These are phyloP conservation scores for Ligdia adustata DNA, from an alignment of 2,888 invertebrate species.

Conservation along the genomic window DNA sequence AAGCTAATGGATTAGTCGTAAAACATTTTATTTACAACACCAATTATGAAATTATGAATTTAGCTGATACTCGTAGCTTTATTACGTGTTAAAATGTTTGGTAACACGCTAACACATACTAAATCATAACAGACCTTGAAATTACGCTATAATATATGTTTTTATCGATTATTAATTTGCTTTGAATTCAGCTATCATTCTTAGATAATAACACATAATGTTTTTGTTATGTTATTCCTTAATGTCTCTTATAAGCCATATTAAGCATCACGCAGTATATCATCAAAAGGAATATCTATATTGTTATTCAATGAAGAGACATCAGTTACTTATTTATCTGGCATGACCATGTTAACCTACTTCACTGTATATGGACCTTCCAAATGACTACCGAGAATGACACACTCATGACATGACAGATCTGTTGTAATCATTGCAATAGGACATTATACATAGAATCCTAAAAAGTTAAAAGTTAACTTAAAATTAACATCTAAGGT, in stretches of 20 bases:
- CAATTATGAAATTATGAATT: conserved; percentile 29
- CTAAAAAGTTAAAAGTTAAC: too few relatives aligned
- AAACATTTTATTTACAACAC: conserved; percentile 30
- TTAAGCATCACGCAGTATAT: too few relatives aligned
- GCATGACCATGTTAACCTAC: conserved; percentile 1
- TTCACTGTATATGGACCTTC: conserved; percentile 21
- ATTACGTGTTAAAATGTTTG: conserved; percentile 22
- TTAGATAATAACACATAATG: too few relatives aligned
- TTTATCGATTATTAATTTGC: not conserved
- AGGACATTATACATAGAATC: too few relatives aligned
- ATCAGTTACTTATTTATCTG: not conserved
- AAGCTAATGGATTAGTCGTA: conserved; percentile 32
- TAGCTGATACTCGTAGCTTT: conserved; percentile 27
- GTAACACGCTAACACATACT: conserved; percentile 13
- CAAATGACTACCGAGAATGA: conserved; percentile 37
- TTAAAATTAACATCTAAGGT: too few relatives aligned
- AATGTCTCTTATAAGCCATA: too few relatives aligned
- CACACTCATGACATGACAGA: conserved; percentile 51
- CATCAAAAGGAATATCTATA: not conserved
- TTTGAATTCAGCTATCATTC: too few relatives aligned
- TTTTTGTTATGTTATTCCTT: not conserved
- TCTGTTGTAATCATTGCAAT: conserved; percentile 54
- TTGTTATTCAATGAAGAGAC: not conserved
- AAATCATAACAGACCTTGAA: conserved; percentile 19
- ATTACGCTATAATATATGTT: conserved; percentile 9